phyloP scores from a whole-genome alignment of 2,113 vertebrate species.

The Alectura lathami region DNA sequence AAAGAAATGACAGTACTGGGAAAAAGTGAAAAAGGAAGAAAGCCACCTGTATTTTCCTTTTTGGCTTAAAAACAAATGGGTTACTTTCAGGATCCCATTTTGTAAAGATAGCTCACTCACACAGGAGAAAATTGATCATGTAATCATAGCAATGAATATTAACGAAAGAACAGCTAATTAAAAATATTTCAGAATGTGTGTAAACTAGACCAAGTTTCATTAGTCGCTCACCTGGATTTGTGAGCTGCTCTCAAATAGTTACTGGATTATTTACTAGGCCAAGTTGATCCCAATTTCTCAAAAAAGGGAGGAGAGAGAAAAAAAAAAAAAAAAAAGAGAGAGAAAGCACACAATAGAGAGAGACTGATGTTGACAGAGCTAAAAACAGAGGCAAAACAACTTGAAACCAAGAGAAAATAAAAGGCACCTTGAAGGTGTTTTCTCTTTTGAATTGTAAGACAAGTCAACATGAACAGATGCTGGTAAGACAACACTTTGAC shows the following conservation, averaged over 20 bases:
- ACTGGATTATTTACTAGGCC: conserved; percentile 3
- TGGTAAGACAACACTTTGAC: conserved; percentile 18
- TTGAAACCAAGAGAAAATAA: conserved; percentile 17
- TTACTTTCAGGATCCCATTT: neutral
- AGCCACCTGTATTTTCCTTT: neutral
- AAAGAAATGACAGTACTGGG: neutral
- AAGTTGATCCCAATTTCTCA: neutral
- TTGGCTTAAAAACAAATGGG: neutral
- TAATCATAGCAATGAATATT: conserved; percentile 1
- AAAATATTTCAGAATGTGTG: neutral
- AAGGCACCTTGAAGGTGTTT: conserved; percentile 23
- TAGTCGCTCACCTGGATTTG: conserved; percentile 22
- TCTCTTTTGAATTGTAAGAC: conserved; percentile 45
- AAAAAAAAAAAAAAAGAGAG: too few relatives aligned
- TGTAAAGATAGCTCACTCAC: neutral
- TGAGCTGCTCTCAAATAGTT: conserved; percentile 14
- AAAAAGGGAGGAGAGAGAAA: neutral
- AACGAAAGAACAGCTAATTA: conserved; percentile 37
- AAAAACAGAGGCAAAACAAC: conserved; percentile 22
- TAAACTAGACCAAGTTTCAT: conserved; percentile 21
- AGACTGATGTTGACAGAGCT: neutral
- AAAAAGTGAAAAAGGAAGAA: neutral
- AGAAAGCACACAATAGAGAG: neutral
- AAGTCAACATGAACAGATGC: conserved; percentile 42
- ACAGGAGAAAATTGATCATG: neutral